Base-by-base conservation (phyloP, 2,797 vertebrate species). In the Molothrus ater region DNA sequence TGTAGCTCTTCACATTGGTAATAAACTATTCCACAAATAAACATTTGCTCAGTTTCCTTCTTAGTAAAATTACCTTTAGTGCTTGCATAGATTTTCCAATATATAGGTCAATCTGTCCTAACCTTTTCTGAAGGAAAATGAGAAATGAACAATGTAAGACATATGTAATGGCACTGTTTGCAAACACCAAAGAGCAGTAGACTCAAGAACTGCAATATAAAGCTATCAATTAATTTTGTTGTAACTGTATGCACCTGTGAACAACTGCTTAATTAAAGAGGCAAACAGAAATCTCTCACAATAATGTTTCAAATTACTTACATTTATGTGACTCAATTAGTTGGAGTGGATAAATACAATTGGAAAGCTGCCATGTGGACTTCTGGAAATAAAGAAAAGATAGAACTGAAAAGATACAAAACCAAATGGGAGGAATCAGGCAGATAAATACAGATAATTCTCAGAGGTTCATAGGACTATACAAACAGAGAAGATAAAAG, bases 191-290 rank as follows among this genome's bases (percentile, higher is more conserved):
- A 96, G 86, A 95, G 92, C 78, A 96, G 92, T 95, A 96, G 95
- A 93, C 94, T 95, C 93, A 94, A 97, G 94, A 97, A 96, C 92
- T 82, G 92, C 83, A 88, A 91, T 97, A 97, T 97, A 98, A 98
- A 98, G 96, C 96, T 98, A 98, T 98, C 98, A 98, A 98, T 98
- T 98, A 98, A 98, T 98, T 98, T 98, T 95, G 95, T 97, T 97
- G 97, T 98, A 98, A 98, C 97, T 98, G 96, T 98, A 97, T 97
- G 98, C 98, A 98, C 98, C 98, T 98, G 98, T 96, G 97, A 98
- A 97, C 97, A 97, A 98, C 97, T 97, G 97, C 93, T 98, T 98
- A 98, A 98, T 98, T 98, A 98, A 98, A 98, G 97, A 98, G 97
- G 96, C 97, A 98, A 98, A 97, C 95, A 98, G 97, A 98, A 98